Evolutionary conservation across 2,888 invertebrate genomes (phyloP).

Genomic region (Maniola hyperantus): DNA sequence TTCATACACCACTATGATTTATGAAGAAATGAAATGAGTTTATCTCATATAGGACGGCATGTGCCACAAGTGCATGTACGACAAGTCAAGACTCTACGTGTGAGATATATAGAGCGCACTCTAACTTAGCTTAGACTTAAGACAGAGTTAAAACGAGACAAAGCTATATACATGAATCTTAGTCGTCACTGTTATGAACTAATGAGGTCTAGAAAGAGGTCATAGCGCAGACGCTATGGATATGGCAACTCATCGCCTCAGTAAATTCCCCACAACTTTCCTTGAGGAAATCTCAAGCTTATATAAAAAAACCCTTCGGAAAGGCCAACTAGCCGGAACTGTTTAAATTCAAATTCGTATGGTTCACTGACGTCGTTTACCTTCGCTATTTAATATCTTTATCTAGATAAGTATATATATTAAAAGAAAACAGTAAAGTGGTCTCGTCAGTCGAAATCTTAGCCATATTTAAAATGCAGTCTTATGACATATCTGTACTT

Average conservation of each 20-base stretch:
- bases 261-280: slow-evolving; percentile 4
- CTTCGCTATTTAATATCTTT: neutral
- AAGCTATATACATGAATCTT: slow-evolving; percentile 7
- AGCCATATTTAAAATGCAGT: too few species aligned
- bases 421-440: neutral
- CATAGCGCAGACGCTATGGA: slow-evolving; percentile 26
- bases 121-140: too few species aligned
- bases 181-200: slow-evolving; percentile 1
- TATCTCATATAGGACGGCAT: too few species aligned
- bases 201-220: slow-evolving; percentile 21
- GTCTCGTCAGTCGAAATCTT: neutral
- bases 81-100: too few species aligned
- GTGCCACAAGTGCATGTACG: too few species aligned
- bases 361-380: neutral
- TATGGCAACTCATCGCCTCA: neutral
- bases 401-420: neutral
- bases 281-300: neutral
- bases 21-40: too few species aligned
- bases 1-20: too few species aligned
- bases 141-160: too few species aligned
- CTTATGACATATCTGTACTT: too few species aligned
- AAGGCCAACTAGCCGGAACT: neutral
- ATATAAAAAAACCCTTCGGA: neutral
- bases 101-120: too few species aligned
- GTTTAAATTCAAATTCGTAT: neutral